These are phyloP conservation scores for Leucophenga varia DNA, from an alignment of 1,140 invertebrate species.

Conservation along the genomic window DNA sequence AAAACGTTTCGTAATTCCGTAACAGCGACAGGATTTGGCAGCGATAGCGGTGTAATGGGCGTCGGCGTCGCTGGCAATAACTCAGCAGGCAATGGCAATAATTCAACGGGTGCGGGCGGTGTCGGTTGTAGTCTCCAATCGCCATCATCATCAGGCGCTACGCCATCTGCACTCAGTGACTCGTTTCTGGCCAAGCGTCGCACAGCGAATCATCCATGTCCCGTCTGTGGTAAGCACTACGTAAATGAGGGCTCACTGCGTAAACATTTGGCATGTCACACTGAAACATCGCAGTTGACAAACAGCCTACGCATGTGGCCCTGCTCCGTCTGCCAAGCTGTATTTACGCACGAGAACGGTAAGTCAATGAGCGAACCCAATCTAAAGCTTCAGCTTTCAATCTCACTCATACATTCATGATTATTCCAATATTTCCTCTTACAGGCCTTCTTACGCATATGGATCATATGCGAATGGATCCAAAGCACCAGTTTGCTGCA, in stretches of 20 bases:
- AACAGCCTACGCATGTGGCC: constrained; percentile 90
- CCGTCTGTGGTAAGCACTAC: constrained; percentile 92
- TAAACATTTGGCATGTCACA: constrained; percentile 89
- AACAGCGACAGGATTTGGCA: too few relatives aligned
- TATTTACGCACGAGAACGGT: constrained; percentile 93
- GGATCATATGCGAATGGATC: constrained; percentile 96
- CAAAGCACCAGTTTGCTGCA: constrained; percentile 92
- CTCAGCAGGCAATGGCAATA: too few relatives aligned
- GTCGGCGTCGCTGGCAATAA: too few relatives aligned
- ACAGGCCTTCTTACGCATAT: constrained; percentile 87
- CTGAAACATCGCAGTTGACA: constrained; percentile 84
- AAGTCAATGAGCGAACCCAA: constrained; percentile 39
- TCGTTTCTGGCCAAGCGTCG: constrained; percentile 85
- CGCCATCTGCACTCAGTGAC: constrained; percentile 58
- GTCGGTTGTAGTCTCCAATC: constrained; percentile 16
- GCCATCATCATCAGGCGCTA: constrained; percentile 7
- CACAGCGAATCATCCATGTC: constrained; percentile 90
- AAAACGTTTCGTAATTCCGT: too few relatives aligned
- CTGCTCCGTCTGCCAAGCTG: constrained; percentile 89
- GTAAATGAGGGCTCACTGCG: constrained; percentile 90
- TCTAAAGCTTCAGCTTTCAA: not conserved
- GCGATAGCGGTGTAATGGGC: too few relatives aligned
- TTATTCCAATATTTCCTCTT: constrained; percentile 30
- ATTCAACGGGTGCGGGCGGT: constrained; percentile 20
- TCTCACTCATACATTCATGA: too few relatives aligned